Base-by-base conservation (phyloP, 2,888 invertebrate species). In the Xiphydria camelus region DNA sequence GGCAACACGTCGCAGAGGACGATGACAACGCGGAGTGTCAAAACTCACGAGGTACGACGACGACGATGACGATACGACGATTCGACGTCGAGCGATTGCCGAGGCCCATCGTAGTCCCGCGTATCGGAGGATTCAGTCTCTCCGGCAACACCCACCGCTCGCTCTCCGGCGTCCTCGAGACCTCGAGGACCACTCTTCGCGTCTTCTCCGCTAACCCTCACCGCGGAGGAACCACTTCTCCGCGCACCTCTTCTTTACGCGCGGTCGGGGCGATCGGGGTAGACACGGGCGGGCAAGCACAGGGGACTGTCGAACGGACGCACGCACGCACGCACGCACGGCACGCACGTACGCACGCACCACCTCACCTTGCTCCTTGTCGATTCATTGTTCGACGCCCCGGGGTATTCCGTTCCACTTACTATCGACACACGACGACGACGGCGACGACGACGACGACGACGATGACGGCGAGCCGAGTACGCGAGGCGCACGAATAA, bases 71-170 rank as follows among this genome's bases (percentile, higher is more conserved):
- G 29, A 5, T 15, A 29, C 29, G 15, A 14, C 29, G 29, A 29
- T 29, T 29, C 4, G 29, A 29, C 14, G 12, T n/a, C n/a, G n/a
- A 29, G 6, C 29, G 15, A 12, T 12, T 14, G 29, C 2, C 29
- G 15, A 29, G 29, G 29, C 29, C 29, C 29, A 29, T 29, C 29
- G 14, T 29, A 29, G 12, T 29, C 29, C 29, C 29, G 29, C 15
- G 41, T 33, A 23, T n/a, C 12, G 35, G 7, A 5, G 6, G 38
- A 29, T 14, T 21, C 20, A 26, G 49, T 38, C 41, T 49, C 49
- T 53, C 56, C 55, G 61, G 61, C 59, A 62, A 58, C 64, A 60
- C 59, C 63, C 63, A 59, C 60, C 60, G 59, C 60, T 60, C 60
- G 52, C 42, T 17, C 54, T 51, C 53, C 57, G 59, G 53, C 64